Percentiles rank a stretch among this genome's conserved stretches.
Conservation (phyloP, 1,140 invertebrate genomes). For the Caerostris darwini region DNA sequence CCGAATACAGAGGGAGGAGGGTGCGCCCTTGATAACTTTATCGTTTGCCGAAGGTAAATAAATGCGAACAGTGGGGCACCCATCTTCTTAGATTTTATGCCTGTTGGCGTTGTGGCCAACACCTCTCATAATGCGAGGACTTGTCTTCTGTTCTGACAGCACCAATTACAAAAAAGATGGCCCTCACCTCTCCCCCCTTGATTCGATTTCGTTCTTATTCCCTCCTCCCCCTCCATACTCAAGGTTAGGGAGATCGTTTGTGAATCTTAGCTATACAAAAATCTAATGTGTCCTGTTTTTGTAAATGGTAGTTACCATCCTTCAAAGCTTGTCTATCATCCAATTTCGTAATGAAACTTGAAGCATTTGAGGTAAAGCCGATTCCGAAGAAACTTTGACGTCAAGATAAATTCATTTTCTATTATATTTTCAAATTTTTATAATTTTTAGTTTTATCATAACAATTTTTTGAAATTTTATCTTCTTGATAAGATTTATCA, state of each 20-base stretch:
- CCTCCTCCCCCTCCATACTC: not conserved
- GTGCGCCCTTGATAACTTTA: conserved; percentile 48
- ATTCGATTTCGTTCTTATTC: not conserved
- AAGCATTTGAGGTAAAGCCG: too few species aligned
- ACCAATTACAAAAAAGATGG: conserved; percentile 45
- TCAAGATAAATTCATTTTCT: too few species aligned
- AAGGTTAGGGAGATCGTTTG: not conserved
- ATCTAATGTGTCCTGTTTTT: too few species aligned
- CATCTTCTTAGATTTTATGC: conserved; percentile 48
- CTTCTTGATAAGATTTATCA: too few species aligned
- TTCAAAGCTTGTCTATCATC: too few species aligned
- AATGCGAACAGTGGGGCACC: conserved; percentile 54
- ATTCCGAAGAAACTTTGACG: too few species aligned
- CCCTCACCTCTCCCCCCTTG: not conserved
- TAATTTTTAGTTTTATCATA: too few species aligned
- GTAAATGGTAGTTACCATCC: too few species aligned
- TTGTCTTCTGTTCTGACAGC: conserved; percentile 35
- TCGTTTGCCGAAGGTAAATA: conserved; percentile 26
- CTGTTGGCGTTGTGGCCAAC: conserved; percentile 36
- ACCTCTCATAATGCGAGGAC: conserved; percentile 33
- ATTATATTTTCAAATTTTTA: too few species aligned
- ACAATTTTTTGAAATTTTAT: too few species aligned
- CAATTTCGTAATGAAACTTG: too few species aligned
- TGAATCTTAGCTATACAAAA: too few species aligned
- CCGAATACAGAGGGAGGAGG: not conserved